Evolutionary conservation across 2,888 invertebrate species (phyloP).

Genomic region (Cinara cedri): DNA sequence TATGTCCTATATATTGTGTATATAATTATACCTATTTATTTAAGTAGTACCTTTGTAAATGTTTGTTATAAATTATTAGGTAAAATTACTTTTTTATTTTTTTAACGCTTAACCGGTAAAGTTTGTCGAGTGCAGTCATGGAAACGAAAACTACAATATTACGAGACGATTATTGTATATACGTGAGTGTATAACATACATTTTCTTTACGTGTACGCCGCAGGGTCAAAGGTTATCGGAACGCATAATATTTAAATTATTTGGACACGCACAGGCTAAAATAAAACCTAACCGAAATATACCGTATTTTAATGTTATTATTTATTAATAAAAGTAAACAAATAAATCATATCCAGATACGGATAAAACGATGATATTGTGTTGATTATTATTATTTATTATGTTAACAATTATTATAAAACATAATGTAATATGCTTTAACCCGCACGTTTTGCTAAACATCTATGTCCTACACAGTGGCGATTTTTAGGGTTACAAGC

Average conservation of each 20-base stretch:
- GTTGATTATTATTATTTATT: too few species aligned
- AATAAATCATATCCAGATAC: too few species aligned
- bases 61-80: not conserved
- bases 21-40: too few species aligned
- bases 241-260: conserved; percentile 15
- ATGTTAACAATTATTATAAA: too few species aligned
- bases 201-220: not conserved
- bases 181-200: not conserved
- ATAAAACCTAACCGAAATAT: not conserved
- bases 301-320: not conserved
- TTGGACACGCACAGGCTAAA: not conserved
- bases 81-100: not conserved
- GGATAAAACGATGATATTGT: too few species aligned
- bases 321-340: too few species aligned
- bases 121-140: conserved; percentile 27
- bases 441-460: too few species aligned
- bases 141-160: conserved; percentile 31
- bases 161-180: not conserved
- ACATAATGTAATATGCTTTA: too few species aligned
- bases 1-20: too few species aligned
- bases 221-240: conserved; percentile 39
- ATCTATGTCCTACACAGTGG: too few species aligned
- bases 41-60: too few species aligned
- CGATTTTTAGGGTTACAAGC: too few species aligned
- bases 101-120: not conserved